phyloP scores from a whole-genome alignment of 2,113 vertebrate genomes.

The Aplodontia rufa region DNA sequence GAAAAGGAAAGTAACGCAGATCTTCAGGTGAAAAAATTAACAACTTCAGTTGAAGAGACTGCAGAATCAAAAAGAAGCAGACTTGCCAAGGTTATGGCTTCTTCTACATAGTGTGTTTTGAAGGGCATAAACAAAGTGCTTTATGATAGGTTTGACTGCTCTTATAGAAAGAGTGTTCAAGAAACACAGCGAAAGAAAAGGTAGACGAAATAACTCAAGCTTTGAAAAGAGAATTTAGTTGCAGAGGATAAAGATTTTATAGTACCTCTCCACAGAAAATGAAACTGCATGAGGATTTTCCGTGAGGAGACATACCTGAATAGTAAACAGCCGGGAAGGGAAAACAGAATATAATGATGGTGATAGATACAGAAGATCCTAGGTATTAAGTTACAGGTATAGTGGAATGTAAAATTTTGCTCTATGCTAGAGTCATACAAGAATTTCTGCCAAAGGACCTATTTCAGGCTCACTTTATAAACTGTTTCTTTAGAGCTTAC shows the following conservation, averaged over 20 bases:
- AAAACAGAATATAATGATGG: not conserved
- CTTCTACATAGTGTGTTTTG: constrained; percentile 19
- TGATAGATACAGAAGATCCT: not conserved
- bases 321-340: not conserved
- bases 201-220: constrained; percentile 37
- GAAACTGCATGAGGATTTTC: constrained; percentile 39
- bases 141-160: constrained; percentile 46
- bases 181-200: not conserved
- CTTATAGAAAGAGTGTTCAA: not conserved
- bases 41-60: constrained; percentile 17
- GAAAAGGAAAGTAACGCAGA: not conserved
- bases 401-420: not conserved
- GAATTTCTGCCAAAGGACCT: not conserved
- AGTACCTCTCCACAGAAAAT: constrained; percentile 15
- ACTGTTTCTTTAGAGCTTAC: not conserved
- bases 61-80: not conserved
- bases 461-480: constrained; percentile 7
- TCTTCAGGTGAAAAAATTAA: not conserved
- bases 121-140: constrained; percentile 23
- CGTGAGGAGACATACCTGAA: not conserved
- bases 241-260: constrained; percentile 47
- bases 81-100: not conserved
- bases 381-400: not conserved
- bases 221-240: constrained; percentile 46
- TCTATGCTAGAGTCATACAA: not conserved